Evolutionary conservation across 2,888 invertebrate species (phyloP).

Genomic region (Coelinius sp.): DNA sequence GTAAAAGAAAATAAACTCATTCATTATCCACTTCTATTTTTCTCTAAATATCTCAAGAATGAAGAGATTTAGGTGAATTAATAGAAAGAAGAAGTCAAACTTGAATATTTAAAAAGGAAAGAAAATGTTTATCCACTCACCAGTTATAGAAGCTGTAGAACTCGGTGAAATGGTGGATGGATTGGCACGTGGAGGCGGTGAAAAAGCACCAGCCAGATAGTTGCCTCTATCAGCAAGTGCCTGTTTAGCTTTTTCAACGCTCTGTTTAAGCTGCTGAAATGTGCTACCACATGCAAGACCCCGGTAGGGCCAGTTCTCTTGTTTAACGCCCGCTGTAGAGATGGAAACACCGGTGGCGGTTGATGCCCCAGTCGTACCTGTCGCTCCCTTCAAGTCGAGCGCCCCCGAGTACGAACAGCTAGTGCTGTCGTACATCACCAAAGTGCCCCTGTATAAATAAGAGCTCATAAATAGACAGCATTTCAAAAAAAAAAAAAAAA

Average conservation of each 20-base stretch:
- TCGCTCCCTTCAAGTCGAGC: constrained; percentile 82
- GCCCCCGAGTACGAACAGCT: constrained; percentile 93
- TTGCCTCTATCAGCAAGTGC: constrained; percentile 74
- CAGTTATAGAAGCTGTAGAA: constrained; percentile 63
- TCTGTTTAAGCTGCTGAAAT: constrained; percentile 91
- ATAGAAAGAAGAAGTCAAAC: too few species aligned
- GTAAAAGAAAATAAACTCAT: neutral
- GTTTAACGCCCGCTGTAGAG: constrained; percentile 65
- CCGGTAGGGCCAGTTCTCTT: constrained; percentile 76
- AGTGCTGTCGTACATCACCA: constrained; percentile 87
- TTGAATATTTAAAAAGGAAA: too few species aligned
- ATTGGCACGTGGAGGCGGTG: constrained; percentile 68
- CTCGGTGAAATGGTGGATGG: constrained; percentile 66
- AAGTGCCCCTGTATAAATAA: constrained; percentile 62
- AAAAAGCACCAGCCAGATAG: constrained; percentile 68
- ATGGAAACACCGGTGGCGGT: constrained; percentile 47
- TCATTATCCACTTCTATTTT: neutral
- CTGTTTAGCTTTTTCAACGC: constrained; percentile 91
- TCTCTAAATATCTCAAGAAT: neutral
- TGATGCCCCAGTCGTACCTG: constrained; percentile 59
- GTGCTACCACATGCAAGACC: constrained; percentile 83
- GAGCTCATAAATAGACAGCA: neutral
- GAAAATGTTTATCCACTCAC: too few species aligned
- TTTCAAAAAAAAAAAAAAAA: constrained; percentile 1
- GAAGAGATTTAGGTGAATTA: too few species aligned